Evolutionary conservation across 2,797 vertebrate species (phyloP).

Genomic region (Hirundo rustica): DNA sequence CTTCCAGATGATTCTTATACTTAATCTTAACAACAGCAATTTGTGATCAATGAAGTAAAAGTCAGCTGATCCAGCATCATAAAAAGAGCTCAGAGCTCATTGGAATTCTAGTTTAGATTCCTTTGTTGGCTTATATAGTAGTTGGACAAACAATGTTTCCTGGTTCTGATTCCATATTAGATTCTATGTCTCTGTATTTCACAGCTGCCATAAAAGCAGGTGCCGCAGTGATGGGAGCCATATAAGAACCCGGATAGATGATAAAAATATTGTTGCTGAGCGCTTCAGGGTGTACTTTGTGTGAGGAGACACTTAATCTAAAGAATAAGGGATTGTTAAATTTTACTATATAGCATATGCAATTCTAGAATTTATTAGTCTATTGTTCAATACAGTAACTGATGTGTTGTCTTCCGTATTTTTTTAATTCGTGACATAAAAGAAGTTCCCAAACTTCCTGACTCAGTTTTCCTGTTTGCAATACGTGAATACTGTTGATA

Average conservation of each 20-base stretch:
- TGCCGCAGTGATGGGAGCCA: constrained; percentile 8
- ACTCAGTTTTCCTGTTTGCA: not conserved
- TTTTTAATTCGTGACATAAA: not conserved
- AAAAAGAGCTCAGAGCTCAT: not conserved
- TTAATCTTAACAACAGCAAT: constrained; percentile 5
- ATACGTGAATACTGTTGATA: not conserved
- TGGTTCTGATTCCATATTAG: not conserved
- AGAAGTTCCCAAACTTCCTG: not conserved
- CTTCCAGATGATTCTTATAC: not conserved
- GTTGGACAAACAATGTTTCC: not conserved
- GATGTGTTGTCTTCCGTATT: not conserved
- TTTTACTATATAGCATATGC: constrained; percentile 54
- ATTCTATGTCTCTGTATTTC: constrained; percentile 30
- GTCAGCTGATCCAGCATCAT: not conserved
- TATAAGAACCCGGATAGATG: constrained; percentile 4
- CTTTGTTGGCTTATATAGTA: not conserved
- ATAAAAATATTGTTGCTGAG: constrained; percentile 45
- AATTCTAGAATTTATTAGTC: constrained; percentile 38
- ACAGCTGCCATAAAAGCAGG: constrained; percentile 30
- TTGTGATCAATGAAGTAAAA: not conserved
- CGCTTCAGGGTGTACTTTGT: constrained; percentile 11
- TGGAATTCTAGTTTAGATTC: not conserved
- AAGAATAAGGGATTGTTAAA: constrained; percentile 55
- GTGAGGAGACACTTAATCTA: constrained; percentile 48
- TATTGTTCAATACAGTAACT: not conserved